phyloP scores from a whole-genome alignment of 2,797 vertebrate species.

The Alectoris magna region DNA sequence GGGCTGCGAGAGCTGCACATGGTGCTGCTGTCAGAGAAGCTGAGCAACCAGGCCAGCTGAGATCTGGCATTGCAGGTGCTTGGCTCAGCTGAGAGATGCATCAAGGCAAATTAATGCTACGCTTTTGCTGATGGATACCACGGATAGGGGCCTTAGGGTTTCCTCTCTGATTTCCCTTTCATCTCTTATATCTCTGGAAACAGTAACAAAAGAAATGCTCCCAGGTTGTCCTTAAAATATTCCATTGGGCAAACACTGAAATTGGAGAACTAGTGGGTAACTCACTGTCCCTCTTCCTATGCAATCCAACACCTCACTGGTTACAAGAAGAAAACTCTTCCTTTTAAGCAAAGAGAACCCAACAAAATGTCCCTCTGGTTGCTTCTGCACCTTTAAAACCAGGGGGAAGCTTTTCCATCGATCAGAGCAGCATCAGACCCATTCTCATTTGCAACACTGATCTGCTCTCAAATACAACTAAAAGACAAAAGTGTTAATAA shows the following conservation, averaged over 20 bases:
- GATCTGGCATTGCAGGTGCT: background rate
- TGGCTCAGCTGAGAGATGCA: background rate
- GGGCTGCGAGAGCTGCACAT: fast-evolving
- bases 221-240: background rate
- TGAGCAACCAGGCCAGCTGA: background rate
- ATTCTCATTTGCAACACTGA: constrained; percentile 62
- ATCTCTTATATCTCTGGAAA: background rate
- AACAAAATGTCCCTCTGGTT: background rate
- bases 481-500: constrained; percentile 76
- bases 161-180: background rate
- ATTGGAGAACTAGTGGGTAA: background rate
- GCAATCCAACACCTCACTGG: background rate
- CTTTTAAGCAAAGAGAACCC: background rate
- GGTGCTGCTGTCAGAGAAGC: background rate
- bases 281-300: background rate
- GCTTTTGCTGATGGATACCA: background rate
- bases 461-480: constrained; percentile 74
- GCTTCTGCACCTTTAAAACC: background rate
- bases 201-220: background rate
- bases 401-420: constrained; percentile 40
- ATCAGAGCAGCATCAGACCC: constrained; percentile 63
- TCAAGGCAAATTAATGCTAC: background rate
- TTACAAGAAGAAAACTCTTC: background rate
- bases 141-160: background rate
- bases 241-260: background rate